Conservation (phyloP, 2,113 vertebrate species). For the Trochalopteron elliotii region DNA sequence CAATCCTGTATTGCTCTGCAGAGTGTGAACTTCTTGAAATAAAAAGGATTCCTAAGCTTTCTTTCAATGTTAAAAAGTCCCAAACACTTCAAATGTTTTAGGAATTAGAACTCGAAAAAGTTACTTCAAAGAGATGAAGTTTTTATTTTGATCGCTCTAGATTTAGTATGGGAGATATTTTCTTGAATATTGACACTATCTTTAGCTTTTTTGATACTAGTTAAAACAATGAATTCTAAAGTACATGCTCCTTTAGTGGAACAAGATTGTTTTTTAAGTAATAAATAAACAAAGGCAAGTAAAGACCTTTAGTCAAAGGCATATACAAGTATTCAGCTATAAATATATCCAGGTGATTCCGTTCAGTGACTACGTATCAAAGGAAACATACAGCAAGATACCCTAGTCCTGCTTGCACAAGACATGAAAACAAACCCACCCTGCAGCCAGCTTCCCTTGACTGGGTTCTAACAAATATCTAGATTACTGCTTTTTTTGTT, state of each 20-base stretch:
- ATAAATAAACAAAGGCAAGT: background rate
- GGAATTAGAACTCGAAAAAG: background rate
- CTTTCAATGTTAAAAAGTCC: background rate
- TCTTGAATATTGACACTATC: background rate
- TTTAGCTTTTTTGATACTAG: background rate
- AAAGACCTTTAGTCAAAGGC: background rate
- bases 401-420: background rate
- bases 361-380: background rate
- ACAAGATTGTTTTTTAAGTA: background rate
- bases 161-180: background rate
- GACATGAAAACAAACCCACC: background rate
- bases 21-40: background rate
- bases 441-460: background rate
- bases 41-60: background rate
- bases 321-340: background rate
- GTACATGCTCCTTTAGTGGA: background rate
- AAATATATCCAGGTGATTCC: background rate
- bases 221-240: background rate
- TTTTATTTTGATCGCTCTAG: background rate
- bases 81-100: background rate
- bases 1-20: background rate
- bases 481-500: background rate
- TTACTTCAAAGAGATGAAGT: background rate
- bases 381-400: background rate
- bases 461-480: background rate